phyloP scores from a whole-genome alignment of 2,113 vertebrate species.

The Acanthisitta chloris region DNA sequence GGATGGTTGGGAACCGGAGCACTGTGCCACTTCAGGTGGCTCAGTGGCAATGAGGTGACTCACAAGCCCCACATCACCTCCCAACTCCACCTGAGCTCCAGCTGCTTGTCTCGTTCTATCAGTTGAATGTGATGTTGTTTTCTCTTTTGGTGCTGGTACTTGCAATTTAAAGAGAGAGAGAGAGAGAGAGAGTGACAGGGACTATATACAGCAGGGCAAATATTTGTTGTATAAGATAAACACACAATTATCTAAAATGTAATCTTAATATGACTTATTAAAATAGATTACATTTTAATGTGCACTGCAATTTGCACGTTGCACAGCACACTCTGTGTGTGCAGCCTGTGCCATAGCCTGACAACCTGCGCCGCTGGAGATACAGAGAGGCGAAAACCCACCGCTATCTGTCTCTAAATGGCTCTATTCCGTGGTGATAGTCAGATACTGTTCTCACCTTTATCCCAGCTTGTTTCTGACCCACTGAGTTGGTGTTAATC shows the following conservation, averaged over 20 bases:
- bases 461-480: conserved; percentile 96
- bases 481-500: conserved; percentile 90
- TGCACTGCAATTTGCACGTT: conserved; percentile 76
- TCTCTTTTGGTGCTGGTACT: not conserved
- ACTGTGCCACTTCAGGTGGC: accelerated
- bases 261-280: conserved; percentile 82
- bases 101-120: not conserved
- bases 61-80: not conserved
- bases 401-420: conserved; percentile 87
- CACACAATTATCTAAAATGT: conserved; percentile 79
- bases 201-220: conserved; percentile 56
- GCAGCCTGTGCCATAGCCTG: conserved; percentile 73
- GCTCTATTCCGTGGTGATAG: conserved; percentile 93
- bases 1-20: accelerated
- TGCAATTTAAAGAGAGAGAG: conserved; percentile 51
- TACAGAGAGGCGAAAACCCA: conserved; percentile 61
- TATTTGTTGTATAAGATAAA: conserved; percentile 72
- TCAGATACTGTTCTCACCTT: conserved; percentile 91
- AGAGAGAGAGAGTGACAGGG: not conserved
- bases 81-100: not conserved
- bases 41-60: accelerated
- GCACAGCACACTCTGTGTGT: conserved; percentile 29
- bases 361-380: conserved; percentile 75
- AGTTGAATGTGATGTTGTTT: not conserved
- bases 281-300: conserved; percentile 81